A percentile compares a stretch with the other conserved stretches of the same genome.
Evolutionary conservation across 2,113 vertebrate genomes (phyloP).

Genomic region (Orthonyx spaldingii): DNA sequence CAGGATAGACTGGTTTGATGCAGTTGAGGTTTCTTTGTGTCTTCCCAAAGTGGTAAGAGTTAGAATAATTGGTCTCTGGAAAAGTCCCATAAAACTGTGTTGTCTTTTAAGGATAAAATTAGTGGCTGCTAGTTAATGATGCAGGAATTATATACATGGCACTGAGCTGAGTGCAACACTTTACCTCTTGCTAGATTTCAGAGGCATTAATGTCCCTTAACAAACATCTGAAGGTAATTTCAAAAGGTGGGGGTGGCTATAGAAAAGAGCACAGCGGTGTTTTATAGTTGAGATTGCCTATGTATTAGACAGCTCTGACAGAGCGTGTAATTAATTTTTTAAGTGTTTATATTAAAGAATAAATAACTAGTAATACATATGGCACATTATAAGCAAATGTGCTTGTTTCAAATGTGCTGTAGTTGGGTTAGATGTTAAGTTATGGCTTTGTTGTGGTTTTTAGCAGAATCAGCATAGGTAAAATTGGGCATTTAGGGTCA

Average conservation of each 20-base stretch:
- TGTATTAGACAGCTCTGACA: conserved; percentile 59
- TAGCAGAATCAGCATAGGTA: background rate
- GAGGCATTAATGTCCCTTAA: conserved; percentile 36
- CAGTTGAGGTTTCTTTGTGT: background rate
- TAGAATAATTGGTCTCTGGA: background rate
- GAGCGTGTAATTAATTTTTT: conserved; percentile 69
- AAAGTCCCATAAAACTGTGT: conserved; percentile 21
- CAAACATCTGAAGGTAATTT: conserved; percentile 59
- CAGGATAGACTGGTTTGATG: background rate
- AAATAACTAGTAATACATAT: conserved; percentile 37
- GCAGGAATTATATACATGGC: conserved; percentile 15
- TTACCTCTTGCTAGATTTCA: conserved; percentile 21
- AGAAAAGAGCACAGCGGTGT: background rate
- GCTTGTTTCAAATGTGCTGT: background rate
- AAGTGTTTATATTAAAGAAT: conserved; percentile 53
- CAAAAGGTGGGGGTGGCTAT: conserved; percentile 18
- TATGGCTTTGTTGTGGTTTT: background rate
- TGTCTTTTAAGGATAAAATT: background rate
- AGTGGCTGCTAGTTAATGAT: conserved; percentile 16
- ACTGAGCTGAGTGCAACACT: background rate
- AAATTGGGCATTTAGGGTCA: background rate
- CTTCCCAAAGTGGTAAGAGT: background rate
- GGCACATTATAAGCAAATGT: background rate
- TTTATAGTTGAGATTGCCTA: conserved; percentile 46
- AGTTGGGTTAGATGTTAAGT: background rate